Evolutionary conservation across 2,113 vertebrate genomes (phyloP), one percentile per base, ranked within the genome.

Genomic region (Sander lucioperca): DNA sequence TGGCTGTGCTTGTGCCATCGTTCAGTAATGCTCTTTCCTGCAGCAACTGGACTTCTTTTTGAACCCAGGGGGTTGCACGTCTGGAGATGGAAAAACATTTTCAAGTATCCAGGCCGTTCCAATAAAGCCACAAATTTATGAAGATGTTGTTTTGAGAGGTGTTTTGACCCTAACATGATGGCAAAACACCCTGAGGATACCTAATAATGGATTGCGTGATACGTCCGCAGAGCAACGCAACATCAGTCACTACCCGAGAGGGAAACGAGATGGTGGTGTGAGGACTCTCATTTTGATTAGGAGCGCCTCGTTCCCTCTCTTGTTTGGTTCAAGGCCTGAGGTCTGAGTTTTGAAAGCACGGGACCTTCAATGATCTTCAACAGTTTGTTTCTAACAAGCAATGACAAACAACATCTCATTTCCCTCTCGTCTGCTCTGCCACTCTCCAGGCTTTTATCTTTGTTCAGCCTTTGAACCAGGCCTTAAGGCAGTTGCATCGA

Each of bases 311-410:
- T 82, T 91, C 72, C 18, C 33, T 80, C 51, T 12, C 69, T 89
- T 78, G 80, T 74, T 92, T 73, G 70, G 74, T 79, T 78, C 72
- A 65, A 86, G 74, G 84, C 87, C 86, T 48, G 86, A 21, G 86
- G 87, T 91, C 80, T 84, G 69, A 63, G 68, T 88, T 78, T 77
- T 63, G 25, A 86, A 87, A 89, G 75, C 70, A 7, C 0, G 43
- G 74, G 82, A 86, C 84, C 88, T 85, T 81, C 74, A 75, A 21
- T 86, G 79, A 86, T 89, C 85, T 83, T 87, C 59, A 67, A 27
- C 74, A 65, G 77, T 82, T 89, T 91, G 79, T 82, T 90, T 90
- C 87, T 91, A 90, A 92, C 79, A 84, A 87, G 80, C 86, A 71
- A 73, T 88, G 90, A 94, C 89, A 92, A 90, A 93, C 82, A 88